These are phyloP conservation scores for Bembecia ichneumoniformis DNA, from an alignment of 2,888 invertebrate species.

Conservation along the genomic window DNA sequence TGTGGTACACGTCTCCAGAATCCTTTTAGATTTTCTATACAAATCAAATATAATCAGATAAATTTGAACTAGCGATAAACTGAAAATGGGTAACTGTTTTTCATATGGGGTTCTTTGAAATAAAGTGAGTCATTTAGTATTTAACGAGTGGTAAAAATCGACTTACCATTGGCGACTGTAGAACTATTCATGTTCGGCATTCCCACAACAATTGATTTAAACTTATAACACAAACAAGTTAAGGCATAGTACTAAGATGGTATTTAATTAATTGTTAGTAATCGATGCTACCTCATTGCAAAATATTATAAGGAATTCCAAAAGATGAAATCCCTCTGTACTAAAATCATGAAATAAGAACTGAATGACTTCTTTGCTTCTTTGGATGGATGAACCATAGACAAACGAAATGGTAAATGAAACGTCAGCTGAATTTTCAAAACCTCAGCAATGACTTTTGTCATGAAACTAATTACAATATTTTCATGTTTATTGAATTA, in stretches of 20 bases:
- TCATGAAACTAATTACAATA: too few relatives aligned
- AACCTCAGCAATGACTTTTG: too few relatives aligned
- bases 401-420: constrained; percentile 14
- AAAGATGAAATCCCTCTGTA: constrained; percentile 27
- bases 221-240: constrained; percentile 45
- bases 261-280: constrained; percentile 28
- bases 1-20: too few relatives aligned
- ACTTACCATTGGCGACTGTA: constrained; percentile 61
- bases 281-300: constrained; percentile 63
- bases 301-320: constrained; percentile 25
- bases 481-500: too few relatives aligned
- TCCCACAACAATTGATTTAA: constrained; percentile 42
- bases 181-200: constrained; percentile 63
- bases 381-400: constrained; percentile 18
- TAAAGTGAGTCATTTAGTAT: constrained; percentile 29
- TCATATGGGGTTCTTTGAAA: neutral
- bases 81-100: neutral
- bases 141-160: constrained; percentile 27
- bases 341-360: constrained; percentile 38
- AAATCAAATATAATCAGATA: too few relatives aligned
- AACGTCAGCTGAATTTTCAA: constrained; percentile 12
- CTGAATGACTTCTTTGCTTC: constrained; percentile 10
- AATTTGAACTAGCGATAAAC: too few relatives aligned
- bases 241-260: constrained; percentile 62
- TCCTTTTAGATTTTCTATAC: neutral